Evolutionary conservation across 2,797 vertebrate genomes (phyloP).

Genomic region (Chaetophractus vellerosus): DNA sequence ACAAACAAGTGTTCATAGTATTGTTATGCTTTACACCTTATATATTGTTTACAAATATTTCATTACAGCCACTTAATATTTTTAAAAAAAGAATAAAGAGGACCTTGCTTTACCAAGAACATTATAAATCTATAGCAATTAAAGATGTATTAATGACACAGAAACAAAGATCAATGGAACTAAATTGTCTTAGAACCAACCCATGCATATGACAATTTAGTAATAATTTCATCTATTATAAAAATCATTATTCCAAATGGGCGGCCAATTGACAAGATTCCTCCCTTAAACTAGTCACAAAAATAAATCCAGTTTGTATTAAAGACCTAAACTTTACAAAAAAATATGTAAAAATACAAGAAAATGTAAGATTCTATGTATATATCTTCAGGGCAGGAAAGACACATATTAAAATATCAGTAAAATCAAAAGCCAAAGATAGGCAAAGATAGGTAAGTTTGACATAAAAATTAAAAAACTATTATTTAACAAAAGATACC

Average conservation of each 20-base stretch:
- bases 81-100: not conserved
- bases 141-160: conserved; percentile 31
- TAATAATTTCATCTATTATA: conserved; percentile 41
- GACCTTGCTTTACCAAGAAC: not conserved
- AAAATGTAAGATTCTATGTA: conserved; percentile 42
- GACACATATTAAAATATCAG: not conserved
- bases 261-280: conserved; percentile 19
- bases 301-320: conserved; percentile 49
- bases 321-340: not conserved
- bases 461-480: conserved; percentile 25
- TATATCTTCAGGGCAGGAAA: conserved; percentile 29
- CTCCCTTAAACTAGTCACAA: not conserved
- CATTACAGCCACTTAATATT: not conserved
- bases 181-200: conserved; percentile 36
- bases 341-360: conserved; percentile 3
- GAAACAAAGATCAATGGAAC: conserved; percentile 35
- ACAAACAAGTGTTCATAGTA: not conserved
- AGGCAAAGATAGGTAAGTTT: not conserved
- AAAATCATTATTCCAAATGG: conserved; percentile 62
- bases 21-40: not conserved
- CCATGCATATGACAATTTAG: not conserved
- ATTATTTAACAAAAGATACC: not conserved
- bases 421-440: conserved; percentile 5
- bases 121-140: conserved; percentile 20
- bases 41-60: conserved; percentile 21